These are phyloP conservation scores for Andinoacara biseriatus DNA, from an alignment of 2,113 vertebrate species.

Conservation along the genomic window DNA sequence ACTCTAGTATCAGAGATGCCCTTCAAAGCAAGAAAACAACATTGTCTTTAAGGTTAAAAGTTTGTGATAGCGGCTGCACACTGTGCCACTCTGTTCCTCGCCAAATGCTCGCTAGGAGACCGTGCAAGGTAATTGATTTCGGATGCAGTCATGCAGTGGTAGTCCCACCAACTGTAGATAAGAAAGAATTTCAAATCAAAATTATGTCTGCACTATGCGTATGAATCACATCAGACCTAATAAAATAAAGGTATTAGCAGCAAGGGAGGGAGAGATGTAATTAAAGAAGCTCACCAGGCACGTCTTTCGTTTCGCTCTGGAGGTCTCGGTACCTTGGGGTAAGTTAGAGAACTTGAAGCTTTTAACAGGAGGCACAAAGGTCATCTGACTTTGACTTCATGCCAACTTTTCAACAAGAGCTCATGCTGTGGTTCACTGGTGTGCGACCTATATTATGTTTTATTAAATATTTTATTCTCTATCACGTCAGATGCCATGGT, in stretches of 20 bases:
- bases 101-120: slow-evolving; percentile 67
- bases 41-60: slow-evolving; percentile 71
- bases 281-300: slow-evolving; percentile 73
- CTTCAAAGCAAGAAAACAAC: slow-evolving; percentile 64
- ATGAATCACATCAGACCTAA: slow-evolving; percentile 76
- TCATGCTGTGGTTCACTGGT: slow-evolving; percentile 13
- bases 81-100: slow-evolving; percentile 42
- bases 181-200: slow-evolving; percentile 74
- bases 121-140: slow-evolving; percentile 79
- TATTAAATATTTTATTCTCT: background rate
- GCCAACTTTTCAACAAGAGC: slow-evolving; percentile 31
- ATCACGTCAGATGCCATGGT: background rate
- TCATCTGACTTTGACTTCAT: slow-evolving; percentile 52
- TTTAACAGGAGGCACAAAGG: slow-evolving; percentile 48
- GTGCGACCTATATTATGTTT: background rate
- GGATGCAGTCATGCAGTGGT: slow-evolving; percentile 74
- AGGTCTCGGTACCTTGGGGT: slow-evolving; percentile 53
- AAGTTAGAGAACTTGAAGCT: slow-evolving; percentile 34
- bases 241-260: slow-evolving; percentile 78
- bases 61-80: slow-evolving; percentile 46
- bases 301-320: slow-evolving; percentile 47
- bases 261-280: slow-evolving; percentile 68
- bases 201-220: slow-evolving; percentile 72
- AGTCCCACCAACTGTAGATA: slow-evolving; percentile 64
- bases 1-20: slow-evolving; percentile 52